Evolutionary conservation across 2,113 vertebrate genomes (phyloP).

Genomic region (Dromiciops gliroides): DNA sequence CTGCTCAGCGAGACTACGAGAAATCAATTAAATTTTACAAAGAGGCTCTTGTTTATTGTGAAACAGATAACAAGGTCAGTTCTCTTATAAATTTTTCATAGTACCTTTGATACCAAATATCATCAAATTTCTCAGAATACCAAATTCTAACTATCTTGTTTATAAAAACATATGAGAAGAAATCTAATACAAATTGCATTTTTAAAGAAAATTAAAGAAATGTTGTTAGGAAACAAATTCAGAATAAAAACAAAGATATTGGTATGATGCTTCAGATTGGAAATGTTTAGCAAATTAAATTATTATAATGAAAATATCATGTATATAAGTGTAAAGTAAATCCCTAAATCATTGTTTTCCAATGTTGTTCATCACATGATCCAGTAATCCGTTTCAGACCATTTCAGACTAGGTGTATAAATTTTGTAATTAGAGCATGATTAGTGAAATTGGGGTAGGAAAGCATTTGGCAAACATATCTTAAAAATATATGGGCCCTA

Average conservation of each 20-base stretch:
- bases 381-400: constrained; percentile 34
- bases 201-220: constrained; percentile 15
- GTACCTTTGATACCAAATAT: constrained; percentile 44
- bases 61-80: constrained; percentile 96
- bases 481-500: neutral
- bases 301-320: neutral
- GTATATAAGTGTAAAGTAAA: constrained; percentile 27
- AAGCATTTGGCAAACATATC: neutral
- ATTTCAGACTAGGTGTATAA: neutral
- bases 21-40: constrained; percentile 98
- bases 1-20: constrained; percentile 94
- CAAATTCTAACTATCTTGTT: constrained; percentile 47
- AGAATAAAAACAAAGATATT: neutral
- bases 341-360: neutral
- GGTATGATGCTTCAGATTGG: neutral
- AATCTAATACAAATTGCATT: constrained; percentile 24
- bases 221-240: constrained; percentile 26
- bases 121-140: constrained; percentile 26
- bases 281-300: constrained; percentile 26
- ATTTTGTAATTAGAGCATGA: neutral
- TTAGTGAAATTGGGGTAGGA: neutral
- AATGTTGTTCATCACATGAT: constrained; percentile 15
- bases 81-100: constrained; percentile 31
- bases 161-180: constrained; percentile 44
- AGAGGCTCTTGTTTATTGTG: constrained; percentile 98